Conservation (phyloP, 2,888 invertebrate species). For the Andrena dorsata region DNA sequence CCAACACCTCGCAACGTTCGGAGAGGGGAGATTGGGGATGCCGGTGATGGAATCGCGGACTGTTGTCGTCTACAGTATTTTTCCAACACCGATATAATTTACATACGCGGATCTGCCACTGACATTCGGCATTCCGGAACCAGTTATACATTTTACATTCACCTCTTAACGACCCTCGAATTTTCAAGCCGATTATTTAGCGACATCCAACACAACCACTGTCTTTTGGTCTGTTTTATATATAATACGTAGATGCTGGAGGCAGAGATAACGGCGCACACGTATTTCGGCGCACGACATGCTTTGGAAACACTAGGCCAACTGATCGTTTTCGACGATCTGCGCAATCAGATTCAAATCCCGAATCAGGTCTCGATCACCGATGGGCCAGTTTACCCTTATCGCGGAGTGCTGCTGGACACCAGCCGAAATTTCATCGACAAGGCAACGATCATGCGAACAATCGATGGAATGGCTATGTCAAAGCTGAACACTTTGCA, state of each 20-base stretch:
- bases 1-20: no score
- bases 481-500: constrained; percentile 97
- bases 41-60: neutral
- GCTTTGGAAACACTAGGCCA: constrained; percentile 90
- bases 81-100: neutral
- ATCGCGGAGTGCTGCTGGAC: constrained; percentile 95
- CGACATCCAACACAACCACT: no score
- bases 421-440: constrained; percentile 95
- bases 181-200: no score
- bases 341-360: constrained; percentile 87
- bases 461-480: constrained; percentile 95
- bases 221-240: no score
- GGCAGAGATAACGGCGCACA: constrained; percentile 87
- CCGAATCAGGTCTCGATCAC: constrained; percentile 88
- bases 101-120: neutral
- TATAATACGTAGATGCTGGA: constrained; percentile 79
- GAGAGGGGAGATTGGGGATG: neutral
- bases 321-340: constrained; percentile 89
- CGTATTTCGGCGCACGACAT: constrained; percentile 89
- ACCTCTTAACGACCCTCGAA: no score
- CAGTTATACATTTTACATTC: neutral
- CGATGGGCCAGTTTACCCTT: constrained; percentile 94
- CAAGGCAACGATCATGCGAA: constrained; percentile 90
- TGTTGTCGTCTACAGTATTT: neutral
- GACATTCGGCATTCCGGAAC: neutral